phyloP scores from a whole-genome alignment of 2,113 vertebrate species.

The Coreoperca whiteheadi region DNA sequence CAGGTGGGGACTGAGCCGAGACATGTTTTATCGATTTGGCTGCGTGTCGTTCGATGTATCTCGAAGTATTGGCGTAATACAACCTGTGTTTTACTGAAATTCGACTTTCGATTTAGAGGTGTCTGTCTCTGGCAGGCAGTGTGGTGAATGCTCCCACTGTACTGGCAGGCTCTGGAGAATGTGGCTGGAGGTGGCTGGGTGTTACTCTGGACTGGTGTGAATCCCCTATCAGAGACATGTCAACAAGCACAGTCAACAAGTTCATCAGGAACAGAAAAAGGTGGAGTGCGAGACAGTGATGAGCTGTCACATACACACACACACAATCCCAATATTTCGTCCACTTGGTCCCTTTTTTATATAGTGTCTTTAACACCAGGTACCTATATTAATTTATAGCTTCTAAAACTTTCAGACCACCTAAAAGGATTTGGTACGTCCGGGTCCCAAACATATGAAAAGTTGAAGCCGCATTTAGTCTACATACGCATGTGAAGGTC shows the following conservation, averaged over 20 bases:
- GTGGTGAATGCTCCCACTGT: slow-evolving; percentile 45
- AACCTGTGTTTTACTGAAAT: slow-evolving; percentile 71
- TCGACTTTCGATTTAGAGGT: slow-evolving; percentile 75
- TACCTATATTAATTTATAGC: not conserved
- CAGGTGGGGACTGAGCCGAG: slow-evolving; percentile 76
- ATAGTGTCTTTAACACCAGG: not conserved
- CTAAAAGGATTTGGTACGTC: not conserved
- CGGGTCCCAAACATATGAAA: not conserved
- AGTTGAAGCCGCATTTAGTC: slow-evolving; percentile 11
- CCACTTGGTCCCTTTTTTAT: not conserved
- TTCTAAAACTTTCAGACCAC: slow-evolving; percentile 7
- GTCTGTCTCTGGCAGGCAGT: slow-evolving; percentile 62
- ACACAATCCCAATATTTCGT: not conserved
- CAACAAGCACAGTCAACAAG: slow-evolving; percentile 48
- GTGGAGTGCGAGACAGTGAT: not conserved
- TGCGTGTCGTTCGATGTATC: slow-evolving; percentile 62
- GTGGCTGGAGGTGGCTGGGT: slow-evolving; percentile 52
- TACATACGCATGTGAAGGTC: slow-evolving; percentile 24
- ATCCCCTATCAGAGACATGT: slow-evolving; percentile 35
- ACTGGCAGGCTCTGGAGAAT: slow-evolving; percentile 37
- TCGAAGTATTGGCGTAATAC: slow-evolving; percentile 62
- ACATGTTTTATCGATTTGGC: slow-evolving; percentile 79
- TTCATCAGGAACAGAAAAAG: slow-evolving; percentile 38
- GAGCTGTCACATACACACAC: not conserved
- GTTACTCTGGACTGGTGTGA: slow-evolving; percentile 36